Conservation (phyloP, 2,797 vertebrate genomes). For the Pseudochirops cupreus region DNA sequence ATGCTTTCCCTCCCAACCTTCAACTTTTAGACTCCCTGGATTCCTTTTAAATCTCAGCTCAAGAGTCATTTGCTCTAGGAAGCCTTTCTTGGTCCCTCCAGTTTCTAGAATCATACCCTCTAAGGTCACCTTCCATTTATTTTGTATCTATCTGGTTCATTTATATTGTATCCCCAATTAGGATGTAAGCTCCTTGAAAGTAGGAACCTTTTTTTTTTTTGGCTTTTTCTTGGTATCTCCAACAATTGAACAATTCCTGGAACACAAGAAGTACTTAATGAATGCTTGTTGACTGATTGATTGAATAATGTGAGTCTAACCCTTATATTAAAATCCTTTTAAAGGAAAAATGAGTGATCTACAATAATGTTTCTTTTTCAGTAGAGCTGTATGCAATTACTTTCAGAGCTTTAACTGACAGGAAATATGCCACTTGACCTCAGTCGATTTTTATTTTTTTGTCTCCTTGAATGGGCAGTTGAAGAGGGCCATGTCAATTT, state of each 20-base stretch:
- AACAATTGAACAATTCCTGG: neutral
- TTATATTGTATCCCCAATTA: neutral
- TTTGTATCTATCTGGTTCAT: neutral
- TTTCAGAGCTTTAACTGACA: conserved; percentile 5
- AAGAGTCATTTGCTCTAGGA: too few relatives aligned
- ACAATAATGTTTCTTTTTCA: conserved; percentile 11
- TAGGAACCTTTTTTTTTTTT: neutral
- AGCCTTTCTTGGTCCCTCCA: too few relatives aligned
- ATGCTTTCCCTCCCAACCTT: neutral
- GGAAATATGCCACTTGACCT: neutral
- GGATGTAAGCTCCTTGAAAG: neutral
- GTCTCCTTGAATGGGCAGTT: neutral
- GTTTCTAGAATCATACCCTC: neutral
- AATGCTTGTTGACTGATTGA: neutral
- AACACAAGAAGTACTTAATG: neutral
- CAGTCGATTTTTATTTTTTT: neutral
- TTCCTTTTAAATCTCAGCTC: neutral
- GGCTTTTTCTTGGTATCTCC: neutral
- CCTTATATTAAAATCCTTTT: conserved; percentile 3
- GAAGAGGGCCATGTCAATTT: conserved; percentile 5
- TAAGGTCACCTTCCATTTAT: neutral
- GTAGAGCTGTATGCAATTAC: neutral
- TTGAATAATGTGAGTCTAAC: neutral
- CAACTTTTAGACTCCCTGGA: neutral
- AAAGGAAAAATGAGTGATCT: neutral